phyloP scores from a whole-genome alignment of 2,888 invertebrate genomes.

The Microchrysa polita region DNA sequence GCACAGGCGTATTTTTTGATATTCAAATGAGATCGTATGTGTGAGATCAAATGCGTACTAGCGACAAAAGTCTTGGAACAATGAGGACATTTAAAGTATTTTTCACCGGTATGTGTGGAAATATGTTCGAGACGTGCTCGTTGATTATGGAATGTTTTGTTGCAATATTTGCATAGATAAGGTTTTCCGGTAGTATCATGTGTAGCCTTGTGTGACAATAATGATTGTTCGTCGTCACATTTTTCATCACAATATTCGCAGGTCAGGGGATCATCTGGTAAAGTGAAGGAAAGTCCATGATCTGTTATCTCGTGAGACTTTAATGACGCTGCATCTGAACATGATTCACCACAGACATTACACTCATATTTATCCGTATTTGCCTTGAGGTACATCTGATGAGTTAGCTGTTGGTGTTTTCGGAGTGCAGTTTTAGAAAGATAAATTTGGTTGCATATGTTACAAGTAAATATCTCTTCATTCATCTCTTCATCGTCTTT shows the following conservation, averaged over 20 bases:
- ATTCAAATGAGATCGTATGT: conserved; percentile 49
- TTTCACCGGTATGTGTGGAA: conserved; percentile 36
- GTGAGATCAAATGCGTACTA: conserved; percentile 49
- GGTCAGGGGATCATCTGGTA: no score
- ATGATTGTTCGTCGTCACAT: neutral
- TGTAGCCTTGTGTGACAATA: conserved; percentile 24
- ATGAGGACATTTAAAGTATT: conserved; percentile 49
- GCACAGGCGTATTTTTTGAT: conserved; percentile 47
- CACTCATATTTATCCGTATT: conserved; percentile 59
- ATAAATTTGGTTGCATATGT: conserved; percentile 56
- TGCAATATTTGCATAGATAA: no score
- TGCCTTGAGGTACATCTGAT: conserved; percentile 58
- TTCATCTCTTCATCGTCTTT: no score
- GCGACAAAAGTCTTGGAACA: conserved; percentile 51
- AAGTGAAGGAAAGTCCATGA: no score
- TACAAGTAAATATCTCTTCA: no score
- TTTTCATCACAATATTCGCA: conserved; percentile 11
- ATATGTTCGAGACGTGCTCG: neutral
- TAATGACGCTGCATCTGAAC: neutral
- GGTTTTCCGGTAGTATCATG: no score
- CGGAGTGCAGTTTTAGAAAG: conserved; percentile 56
- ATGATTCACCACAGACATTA: conserved; percentile 57
- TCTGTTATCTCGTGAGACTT: no score
- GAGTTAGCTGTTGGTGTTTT: conserved; percentile 58
- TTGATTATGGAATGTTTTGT: neutral